phyloP scores from a whole-genome alignment of 2,888 invertebrate genomes.

The Drosophila hawaiiensis region DNA sequence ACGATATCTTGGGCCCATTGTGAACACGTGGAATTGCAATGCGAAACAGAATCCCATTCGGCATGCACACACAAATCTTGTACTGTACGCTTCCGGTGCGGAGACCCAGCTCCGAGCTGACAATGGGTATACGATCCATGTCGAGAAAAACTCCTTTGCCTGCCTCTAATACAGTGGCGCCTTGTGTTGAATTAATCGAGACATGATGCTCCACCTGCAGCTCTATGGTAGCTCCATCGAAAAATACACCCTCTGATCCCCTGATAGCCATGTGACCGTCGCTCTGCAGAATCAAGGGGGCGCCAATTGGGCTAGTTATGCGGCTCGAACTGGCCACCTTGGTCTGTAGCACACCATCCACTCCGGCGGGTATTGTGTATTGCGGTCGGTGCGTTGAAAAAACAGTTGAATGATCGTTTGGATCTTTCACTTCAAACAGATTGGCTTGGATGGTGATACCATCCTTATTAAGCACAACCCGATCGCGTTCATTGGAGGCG shows the following conservation, averaged over 20 bases:
- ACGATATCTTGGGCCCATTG: conserved; percentile 83
- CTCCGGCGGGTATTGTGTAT: conserved; percentile 90
- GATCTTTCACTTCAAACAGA: conserved; percentile 89
- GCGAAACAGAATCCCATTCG: conserved; percentile 92
- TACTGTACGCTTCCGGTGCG: conserved; percentile 88
- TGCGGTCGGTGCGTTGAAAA: conserved; percentile 92
- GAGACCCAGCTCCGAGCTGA: conserved; percentile 85
- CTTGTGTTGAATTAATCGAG: conserved; percentile 91
- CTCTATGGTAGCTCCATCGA: conserved; percentile 90
- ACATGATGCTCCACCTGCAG: conserved; percentile 93
- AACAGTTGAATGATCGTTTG: conserved; percentile 87
- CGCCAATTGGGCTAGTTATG: conserved; percentile 90
- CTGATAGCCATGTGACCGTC: conserved; percentile 89
- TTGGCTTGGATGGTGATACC: conserved; percentile 90
- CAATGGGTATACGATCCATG: conserved; percentile 90
- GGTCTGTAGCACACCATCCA: conserved; percentile 87
- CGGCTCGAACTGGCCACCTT: conserved; percentile 90
- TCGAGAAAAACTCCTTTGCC: conserved; percentile 90
- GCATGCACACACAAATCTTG: conserved; percentile 96
- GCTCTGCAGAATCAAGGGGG: conserved; percentile 89
- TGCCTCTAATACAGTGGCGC: conserved; percentile 89
- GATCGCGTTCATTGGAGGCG: conserved; percentile 68
- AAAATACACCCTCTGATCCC: conserved; percentile 92
- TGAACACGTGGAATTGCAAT: conserved; percentile 88
- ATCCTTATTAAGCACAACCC: conserved; percentile 87